Conservation (phyloP, 2,797 vertebrate genomes). For the Toxotes lorentzi region DNA sequence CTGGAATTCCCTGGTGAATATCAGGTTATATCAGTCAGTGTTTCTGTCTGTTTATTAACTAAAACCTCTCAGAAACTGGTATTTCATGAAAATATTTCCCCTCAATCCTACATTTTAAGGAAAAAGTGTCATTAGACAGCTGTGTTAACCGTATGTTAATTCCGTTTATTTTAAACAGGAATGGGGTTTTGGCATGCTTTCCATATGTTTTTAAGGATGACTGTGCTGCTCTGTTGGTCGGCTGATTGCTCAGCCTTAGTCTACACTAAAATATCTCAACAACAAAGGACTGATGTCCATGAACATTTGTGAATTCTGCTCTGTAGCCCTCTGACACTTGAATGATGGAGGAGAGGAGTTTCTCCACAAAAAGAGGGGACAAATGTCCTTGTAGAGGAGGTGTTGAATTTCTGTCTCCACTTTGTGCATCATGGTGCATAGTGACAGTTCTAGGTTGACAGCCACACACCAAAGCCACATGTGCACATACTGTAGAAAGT, state of each 20-base stretch:
- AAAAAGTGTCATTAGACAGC: background rate
- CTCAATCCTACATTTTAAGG: too few species aligned
- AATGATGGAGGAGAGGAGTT: conserved; percentile 24
- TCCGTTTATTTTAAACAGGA: background rate
- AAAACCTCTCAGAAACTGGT: background rate
- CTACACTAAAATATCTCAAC: background rate
- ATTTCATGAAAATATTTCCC: too few species aligned
- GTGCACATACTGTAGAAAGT: conserved; percentile 24
- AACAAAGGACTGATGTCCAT: background rate
- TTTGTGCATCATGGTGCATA: conserved; percentile 32
- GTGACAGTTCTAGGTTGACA: conserved; percentile 59
- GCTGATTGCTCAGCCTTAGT: background rate
- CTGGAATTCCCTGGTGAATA: background rate
- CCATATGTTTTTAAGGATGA: background rate
- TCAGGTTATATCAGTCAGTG: background rate
- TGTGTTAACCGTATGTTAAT: background rate
- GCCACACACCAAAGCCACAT: conserved; percentile 37
- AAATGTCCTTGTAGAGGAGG: conserved; percentile 18
- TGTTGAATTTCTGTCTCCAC: conserved; percentile 35
- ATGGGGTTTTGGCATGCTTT: background rate
- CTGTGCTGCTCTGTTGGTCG: background rate
- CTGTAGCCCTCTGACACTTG: conserved; percentile 24
- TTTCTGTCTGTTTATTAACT: background rate
- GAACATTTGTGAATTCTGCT: background rate
- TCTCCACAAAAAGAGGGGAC: conserved; percentile 10